Evolutionary conservation across 2,888 invertebrate genomes (phyloP), one percentile per base, ranked within the genome.

Genomic region (Drosophila sordidula): DNA sequence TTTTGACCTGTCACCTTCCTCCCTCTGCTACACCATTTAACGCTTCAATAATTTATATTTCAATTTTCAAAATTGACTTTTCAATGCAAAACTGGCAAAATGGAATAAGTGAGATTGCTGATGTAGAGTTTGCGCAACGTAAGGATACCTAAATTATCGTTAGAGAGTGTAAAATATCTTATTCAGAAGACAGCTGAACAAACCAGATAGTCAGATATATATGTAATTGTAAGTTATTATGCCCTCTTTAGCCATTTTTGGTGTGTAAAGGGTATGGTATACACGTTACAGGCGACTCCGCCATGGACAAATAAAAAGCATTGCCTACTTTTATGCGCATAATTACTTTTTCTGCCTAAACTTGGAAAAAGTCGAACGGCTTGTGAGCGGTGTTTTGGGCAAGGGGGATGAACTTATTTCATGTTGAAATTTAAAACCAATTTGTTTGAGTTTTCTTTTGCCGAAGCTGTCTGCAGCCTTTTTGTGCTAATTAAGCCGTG

Each of bases 21-120:
- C 22, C 44, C 38, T 22, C 16, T 54, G n/a, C 18, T 61, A 44
- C 34, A 57, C 50, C 74, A 59, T 39, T 76, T 67, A 42, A 68
- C 58, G 74, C 70, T 61, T 86, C 74, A 86, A 86, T 80, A 71
- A 82, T 80, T 83, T 75, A 75, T 67, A 75, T 78, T 80, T 87
- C 66, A 65, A 72, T 78, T 87, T 75, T 52, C 14, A 47, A 69
- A 80, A 84, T 70, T 78, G 78, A 68, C 75, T 61, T 74, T 77
- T 77, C 59, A 71, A 67, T 75, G 66, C 46, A 38, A 36, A 70
- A 66, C 49, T 52, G 56, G 16, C 39, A 47, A 39, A 18, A 42
- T 44, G 32, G 14, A 45, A 14, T 22, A 46, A 5, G 11, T 26
- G 1, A 4, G 2, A 6, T 5, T n/a, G n/a, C 16, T 5, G n/a